Evolutionary conservation across 1,140 invertebrate species (phyloP), one percentile per base, ranked within the genome.

Genomic region (Drosophila azteca): DNA sequence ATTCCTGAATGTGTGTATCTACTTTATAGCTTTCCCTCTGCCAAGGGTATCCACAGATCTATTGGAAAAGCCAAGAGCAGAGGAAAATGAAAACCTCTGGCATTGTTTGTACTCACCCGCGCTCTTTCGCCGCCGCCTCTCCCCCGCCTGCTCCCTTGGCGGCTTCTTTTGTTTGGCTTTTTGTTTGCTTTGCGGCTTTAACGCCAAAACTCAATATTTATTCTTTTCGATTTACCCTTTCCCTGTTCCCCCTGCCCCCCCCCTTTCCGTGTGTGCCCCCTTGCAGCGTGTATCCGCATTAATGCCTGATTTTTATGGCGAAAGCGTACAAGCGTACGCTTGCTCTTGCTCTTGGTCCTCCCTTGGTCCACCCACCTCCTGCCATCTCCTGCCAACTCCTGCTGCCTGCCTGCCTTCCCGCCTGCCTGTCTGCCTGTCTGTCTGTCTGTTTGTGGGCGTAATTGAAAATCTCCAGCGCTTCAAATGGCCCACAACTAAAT

Each of bases 201-300:
- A 75, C 66, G 74, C 60, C 79, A 82, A 87, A 81, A 82, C 78
- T 88, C 78, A 82, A 87, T 87, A 88, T 87, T 87, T 87, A 88
- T 82, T 88, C 78, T 68, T 82, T 78, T 87, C 62, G 84, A 82
- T 75, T 87, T 49, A 65, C 62, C 70, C 65, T 20, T 70, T 66
- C 29, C 17, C 31, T 20, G 39, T 29, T 20, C 8, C 35, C 8
- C 35, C 1, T 0, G 0, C 17, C 17, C 17, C 17, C 17, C 3
- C 35, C 3, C 35, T 11, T 3, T 13, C 7, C 35, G 35, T 39
- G 11, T 39, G 9, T 20, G 7, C 43, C 31, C 35, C 53, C 29
- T 50, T 43, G 31, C 62, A 68, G 53, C 66, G 66, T 57, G 78
- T 73, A 77, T 85, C 79, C 83, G 76, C 80, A 76, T 84, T 79